These are phyloP conservation scores for Philereme transversata DNA, from an alignment of 2,888 invertebrate species.

Conservation along the genomic window DNA sequence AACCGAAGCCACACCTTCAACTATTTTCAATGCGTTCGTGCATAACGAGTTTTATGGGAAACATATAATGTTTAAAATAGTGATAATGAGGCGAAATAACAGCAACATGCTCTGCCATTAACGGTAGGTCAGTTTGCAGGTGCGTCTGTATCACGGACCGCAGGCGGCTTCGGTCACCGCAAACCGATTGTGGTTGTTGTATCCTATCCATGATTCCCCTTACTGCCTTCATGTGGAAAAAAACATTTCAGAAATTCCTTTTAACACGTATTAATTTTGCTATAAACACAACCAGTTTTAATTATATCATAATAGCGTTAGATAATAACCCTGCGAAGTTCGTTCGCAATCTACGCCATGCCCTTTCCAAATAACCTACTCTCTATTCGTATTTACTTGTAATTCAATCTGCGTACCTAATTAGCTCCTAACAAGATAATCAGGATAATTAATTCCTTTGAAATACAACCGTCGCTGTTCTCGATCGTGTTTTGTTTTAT, in stretches of 20 bases:
- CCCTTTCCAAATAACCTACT: background rate
- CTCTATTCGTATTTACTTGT: background rate
- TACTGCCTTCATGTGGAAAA: conserved; percentile 6
- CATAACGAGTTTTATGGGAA: background rate
- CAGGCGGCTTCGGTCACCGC: conserved; percentile 40
- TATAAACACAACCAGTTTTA: too few relatives aligned
- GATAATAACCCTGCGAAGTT: too few relatives aligned
- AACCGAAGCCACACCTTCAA: background rate
- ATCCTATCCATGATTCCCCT: conserved; percentile 44
- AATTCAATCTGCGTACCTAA: conserved; percentile 1
- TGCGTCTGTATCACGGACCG: conserved; percentile 34
- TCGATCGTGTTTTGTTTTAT: conserved; percentile 6
- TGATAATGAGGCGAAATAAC: background rate
- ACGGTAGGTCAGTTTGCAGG: conserved; percentile 16
- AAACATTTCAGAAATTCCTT: background rate
- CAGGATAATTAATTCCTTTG: conserved; percentile 31
- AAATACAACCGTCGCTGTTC: conserved; percentile 13
- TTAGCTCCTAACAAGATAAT: conserved; percentile 12
- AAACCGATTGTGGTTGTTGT: conserved; percentile 46
- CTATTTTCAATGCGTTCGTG: background rate
- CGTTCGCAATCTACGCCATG: too few relatives aligned
- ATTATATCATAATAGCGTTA: too few relatives aligned
- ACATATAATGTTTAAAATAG: background rate
- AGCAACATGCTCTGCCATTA: conserved; percentile 4
- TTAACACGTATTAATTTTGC: background rate